A percentile compares a stretch with the other conserved stretches of the same genome.
These are phyloP conservation scores for Holcopasites calliopsidis DNA, from an alignment of 1,140 invertebrate genomes.

Conservation along the genomic window DNA sequence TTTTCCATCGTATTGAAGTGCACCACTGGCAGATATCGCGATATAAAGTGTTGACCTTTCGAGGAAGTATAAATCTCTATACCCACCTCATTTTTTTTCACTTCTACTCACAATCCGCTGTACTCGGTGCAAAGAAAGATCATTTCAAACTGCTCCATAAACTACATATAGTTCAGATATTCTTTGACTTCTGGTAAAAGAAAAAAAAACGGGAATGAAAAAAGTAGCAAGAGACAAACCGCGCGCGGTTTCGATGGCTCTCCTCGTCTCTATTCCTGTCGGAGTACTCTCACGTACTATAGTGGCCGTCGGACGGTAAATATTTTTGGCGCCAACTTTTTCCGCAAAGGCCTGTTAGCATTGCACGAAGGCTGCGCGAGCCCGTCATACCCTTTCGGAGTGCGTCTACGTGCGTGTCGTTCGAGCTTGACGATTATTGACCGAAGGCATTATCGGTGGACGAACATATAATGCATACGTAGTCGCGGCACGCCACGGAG, in stretches of 20 bases:
- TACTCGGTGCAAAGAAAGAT: neutral
- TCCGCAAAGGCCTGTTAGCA: conserved; percentile 65
- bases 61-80: neutral
- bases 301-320: conserved; percentile 65
- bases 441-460: conserved; percentile 68
- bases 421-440: conserved; percentile 64
- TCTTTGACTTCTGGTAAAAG: too few relatives aligned
- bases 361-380: conserved; percentile 57
- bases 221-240: neutral
- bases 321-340: conserved; percentile 73
- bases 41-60: conserved; percentile 22
- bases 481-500: conserved; percentile 35
- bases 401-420: conserved; percentile 53
- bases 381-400: conserved; percentile 26
- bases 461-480: conserved; percentile 54
- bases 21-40: conserved; percentile 1
- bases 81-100: neutral
- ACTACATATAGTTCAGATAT: too few relatives aligned
- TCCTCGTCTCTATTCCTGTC: conserved; percentile 29
- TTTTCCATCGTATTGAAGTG: neutral
- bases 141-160: neutral
- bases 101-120: neutral
- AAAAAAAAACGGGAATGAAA: neutral
- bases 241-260: conserved; percentile 10
- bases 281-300: conserved; percentile 52